phyloP scores from a whole-genome alignment of 2,113 vertebrate species.

The Xenopus laevis region DNA sequence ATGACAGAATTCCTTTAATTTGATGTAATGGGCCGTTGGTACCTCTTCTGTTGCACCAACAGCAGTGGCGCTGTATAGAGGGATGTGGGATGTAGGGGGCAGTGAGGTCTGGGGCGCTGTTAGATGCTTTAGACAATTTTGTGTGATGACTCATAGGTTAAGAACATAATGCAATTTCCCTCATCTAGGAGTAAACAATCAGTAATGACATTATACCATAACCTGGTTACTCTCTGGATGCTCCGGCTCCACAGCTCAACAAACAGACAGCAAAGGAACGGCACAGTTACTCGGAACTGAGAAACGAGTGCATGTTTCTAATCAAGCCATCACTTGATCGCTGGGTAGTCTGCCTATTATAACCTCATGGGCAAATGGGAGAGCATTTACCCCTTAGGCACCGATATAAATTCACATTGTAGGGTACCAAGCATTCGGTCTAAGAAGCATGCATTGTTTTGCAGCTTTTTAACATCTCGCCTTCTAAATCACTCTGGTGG shows the following conservation, averaged over 20 bases:
- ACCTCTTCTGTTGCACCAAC: no score
- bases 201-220: not conserved
- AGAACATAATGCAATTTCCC: constrained; percentile 30
- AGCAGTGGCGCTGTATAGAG: not conserved
- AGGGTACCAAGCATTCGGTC: not conserved
- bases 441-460: constrained; percentile 30
- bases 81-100: no score
- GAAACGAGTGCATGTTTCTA: not conserved
- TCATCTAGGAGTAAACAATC: constrained; percentile 11
- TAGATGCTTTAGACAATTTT: no score
- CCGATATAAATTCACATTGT: not conserved
- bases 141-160: constrained; percentile 15
- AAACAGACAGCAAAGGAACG: not conserved
- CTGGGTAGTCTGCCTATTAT: no score
- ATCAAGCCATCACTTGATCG: no score
- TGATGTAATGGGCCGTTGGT: no score
- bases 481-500: constrained; percentile 30
- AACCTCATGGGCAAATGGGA: no score
- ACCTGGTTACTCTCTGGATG: constrained; percentile 39
- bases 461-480: constrained; percentile 29
- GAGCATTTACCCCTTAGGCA: no score
- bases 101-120: no score
- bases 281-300: not conserved
- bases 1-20: no score
- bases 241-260: constrained; percentile 47